These are phyloP conservation scores for Brachirus orientalis DNA, from an alignment of 2,113 vertebrate species.

Conservation along the genomic window DNA sequence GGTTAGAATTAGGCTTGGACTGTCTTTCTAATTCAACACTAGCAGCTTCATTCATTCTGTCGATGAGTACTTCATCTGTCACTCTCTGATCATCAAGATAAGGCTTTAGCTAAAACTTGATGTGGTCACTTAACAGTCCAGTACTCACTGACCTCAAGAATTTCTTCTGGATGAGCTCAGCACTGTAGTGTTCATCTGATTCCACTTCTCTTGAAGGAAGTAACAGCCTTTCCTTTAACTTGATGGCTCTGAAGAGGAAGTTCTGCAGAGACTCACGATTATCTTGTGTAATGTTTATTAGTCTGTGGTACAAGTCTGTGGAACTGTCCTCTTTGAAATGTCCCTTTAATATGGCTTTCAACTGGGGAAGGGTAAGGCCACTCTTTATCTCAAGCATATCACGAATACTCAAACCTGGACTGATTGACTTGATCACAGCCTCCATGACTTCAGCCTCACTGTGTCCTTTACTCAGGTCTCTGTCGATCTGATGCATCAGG, in stretches of 20 bases:
- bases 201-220: neutral
- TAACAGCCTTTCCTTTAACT: neutral
- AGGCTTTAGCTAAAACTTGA: neutral
- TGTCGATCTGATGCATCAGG: neutral
- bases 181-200: neutral
- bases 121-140: neutral
- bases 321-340: too few species aligned
- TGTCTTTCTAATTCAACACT: neutral
- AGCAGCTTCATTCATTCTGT: constrained; percentile 6
- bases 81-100: neutral
- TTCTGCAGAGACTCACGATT: too few species aligned
- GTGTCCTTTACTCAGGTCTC: constrained; percentile 20
- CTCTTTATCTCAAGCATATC: constrained; percentile 8
- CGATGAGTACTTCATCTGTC: neutral
- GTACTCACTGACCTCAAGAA: neutral
- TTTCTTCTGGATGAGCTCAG: neutral
- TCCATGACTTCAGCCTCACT: neutral
- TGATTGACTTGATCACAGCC: constrained; percentile 24
- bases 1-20: too few species aligned
- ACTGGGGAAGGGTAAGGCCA: neutral
- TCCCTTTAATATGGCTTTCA: too few species aligned
- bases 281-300: too few species aligned
- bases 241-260: too few species aligned
- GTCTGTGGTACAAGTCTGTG: too few species aligned
- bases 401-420: constrained; percentile 4